Evolutionary conservation across 2,113 vertebrate genomes (phyloP).

Genomic region (Cettia cetti): DNA sequence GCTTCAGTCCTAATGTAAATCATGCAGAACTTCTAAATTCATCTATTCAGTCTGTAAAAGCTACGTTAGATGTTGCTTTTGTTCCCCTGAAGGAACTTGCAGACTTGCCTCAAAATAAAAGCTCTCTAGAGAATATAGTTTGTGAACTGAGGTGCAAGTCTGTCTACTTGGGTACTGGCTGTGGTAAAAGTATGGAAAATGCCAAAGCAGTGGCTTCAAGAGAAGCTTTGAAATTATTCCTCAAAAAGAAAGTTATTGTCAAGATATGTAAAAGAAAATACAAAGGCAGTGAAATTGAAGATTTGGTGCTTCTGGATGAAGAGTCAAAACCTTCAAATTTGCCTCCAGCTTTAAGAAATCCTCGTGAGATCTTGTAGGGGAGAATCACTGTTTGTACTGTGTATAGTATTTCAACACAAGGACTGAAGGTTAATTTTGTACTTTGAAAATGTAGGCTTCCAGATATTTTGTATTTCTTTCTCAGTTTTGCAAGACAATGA

Average conservation of each 20-base stretch:
- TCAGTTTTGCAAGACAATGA: constrained; percentile 77
- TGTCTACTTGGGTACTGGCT: constrained; percentile 94
- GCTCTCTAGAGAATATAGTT: constrained; percentile 93
- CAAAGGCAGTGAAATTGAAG: constrained; percentile 89
- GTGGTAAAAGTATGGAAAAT: constrained; percentile 90
- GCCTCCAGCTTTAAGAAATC: constrained; percentile 92
- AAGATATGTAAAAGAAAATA: constrained; percentile 91
- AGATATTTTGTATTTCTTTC: constrained; percentile 80
- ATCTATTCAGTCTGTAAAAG: constrained; percentile 90
- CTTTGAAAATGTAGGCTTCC: constrained; percentile 69
- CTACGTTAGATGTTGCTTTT: constrained; percentile 88
- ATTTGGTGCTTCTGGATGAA: constrained; percentile 90
- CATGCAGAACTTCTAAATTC: constrained; percentile 88
- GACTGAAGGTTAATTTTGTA: constrained; percentile 75
- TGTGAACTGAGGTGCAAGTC: constrained; percentile 93
- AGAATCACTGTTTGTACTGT: constrained; percentile 9
- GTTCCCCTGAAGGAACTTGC: constrained; percentile 93
- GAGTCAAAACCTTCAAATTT: constrained; percentile 86
- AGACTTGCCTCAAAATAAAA: constrained; percentile 88
- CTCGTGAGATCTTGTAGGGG: constrained; percentile 77
- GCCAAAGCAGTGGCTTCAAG: constrained; percentile 93
- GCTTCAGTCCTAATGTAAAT: constrained; percentile 89
- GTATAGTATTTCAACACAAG: constrained; percentile 61
- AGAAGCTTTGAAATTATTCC: constrained; percentile 93
- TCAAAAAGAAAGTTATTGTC: constrained; percentile 93